These are phyloP conservation scores for Lochmaea capreae DNA, from an alignment of 2,888 invertebrate species.

Conservation along the genomic window DNA sequence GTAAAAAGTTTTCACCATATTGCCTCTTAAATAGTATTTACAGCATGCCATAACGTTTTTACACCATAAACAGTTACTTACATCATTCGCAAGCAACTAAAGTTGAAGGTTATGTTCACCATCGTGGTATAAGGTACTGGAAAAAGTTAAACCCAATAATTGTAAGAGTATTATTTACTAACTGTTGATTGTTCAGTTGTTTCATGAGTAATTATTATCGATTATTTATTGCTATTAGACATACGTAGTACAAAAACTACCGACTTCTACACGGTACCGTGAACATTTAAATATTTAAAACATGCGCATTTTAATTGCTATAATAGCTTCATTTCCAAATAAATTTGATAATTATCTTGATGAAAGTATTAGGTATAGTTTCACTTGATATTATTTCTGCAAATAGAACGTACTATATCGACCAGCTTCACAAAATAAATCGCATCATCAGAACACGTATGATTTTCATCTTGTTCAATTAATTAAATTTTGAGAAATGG, in stretches of 20 bases:
- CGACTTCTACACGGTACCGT: not conserved
- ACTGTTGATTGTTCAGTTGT: not conserved
- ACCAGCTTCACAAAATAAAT: no score
- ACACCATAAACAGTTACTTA: constrained; percentile 1
- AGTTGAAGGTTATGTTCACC: constrained; percentile 5
- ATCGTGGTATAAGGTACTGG: not conserved
- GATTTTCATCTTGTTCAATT: no score
- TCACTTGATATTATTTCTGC: no score
- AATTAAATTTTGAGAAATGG: no score
- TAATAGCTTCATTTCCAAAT: not conserved
- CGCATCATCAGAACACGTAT: no score
- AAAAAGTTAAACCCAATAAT: constrained; percentile 2
- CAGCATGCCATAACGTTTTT: not conserved
- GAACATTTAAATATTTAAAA: not conserved
- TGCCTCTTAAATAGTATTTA: not conserved
- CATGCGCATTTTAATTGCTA: not conserved
- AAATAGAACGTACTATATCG: no score
- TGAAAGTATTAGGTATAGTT: no score
- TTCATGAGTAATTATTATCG: not conserved
- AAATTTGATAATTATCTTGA: no score
- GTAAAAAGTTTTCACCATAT: not conserved
- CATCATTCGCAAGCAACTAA: not conserved
- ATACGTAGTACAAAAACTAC: not conserved
- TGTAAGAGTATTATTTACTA: not conserved
- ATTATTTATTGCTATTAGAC: not conserved